These are phyloP conservation scores for Amblyopsis hoosieri DNA, from an alignment of 2,797 vertebrate species.

Conservation along the genomic window DNA sequence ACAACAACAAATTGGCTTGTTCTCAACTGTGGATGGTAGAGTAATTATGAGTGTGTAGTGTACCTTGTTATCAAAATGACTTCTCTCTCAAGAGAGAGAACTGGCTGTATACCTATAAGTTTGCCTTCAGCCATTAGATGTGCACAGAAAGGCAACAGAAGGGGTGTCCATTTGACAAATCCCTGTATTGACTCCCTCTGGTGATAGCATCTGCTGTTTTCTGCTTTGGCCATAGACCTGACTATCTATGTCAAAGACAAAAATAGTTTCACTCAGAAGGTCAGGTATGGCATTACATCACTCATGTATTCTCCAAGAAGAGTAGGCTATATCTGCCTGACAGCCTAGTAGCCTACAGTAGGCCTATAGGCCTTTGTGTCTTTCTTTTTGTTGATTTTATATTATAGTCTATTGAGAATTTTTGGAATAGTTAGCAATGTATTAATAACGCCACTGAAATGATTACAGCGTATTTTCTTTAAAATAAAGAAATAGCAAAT, in stretches of 20 bases:
- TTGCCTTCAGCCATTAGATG: constrained; percentile 71
- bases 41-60: constrained; percentile 13
- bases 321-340: not conserved
- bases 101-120: constrained; percentile 59
- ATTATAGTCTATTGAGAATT: no score
- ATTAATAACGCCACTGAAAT: not conserved
- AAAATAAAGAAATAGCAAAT: no score
- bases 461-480: no score
- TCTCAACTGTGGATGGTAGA: constrained; percentile 15
- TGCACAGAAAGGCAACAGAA: constrained; percentile 75
- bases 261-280: constrained; percentile 77
- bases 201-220: constrained; percentile 80
- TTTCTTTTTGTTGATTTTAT: no score
- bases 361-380: no score
- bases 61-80: constrained; percentile 34
- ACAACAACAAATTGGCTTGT: not conserved
- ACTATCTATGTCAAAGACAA: constrained; percentile 74
- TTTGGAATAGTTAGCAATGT: not conserved
- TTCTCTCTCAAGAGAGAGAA: constrained; percentile 60
- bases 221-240: constrained; percentile 72
- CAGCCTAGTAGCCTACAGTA: not conserved
- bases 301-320: constrained; percentile 20
- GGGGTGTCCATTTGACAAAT: constrained; percentile 77
- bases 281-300: constrained; percentile 61
- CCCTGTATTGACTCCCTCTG: constrained; percentile 74